Base-by-base conservation (phyloP, 30 jellyfish, hydroid and myxozoan species). In the Aurelia sp. region DNA sequence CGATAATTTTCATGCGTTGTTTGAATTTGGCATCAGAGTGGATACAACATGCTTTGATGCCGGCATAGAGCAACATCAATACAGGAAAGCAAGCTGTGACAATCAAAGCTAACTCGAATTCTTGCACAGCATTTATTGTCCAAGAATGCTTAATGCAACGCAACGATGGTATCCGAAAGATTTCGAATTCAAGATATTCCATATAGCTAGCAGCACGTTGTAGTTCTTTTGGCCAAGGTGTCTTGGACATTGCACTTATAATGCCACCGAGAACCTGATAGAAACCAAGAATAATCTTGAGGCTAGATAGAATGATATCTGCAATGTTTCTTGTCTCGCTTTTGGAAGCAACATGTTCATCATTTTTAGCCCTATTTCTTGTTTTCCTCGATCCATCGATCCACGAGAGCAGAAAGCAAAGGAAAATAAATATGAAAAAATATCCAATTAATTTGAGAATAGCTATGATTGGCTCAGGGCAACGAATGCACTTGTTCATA, bases 181-280 rank as follows among this genome's bases (percentile, higher is more conserved):
- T 76, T 74, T 75, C 72, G 27, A 86, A n/a, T 65, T 86, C 82
- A 61, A 86, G 52, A 38, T 72, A 75, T 10, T 64, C 80, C 31
- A 74, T 41, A 16, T 18, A 11, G 13, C 48, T 41, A 18, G 60
- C 67, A 8, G 87, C 55, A 10, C 19, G n/a, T 15, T 18, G 16
- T 68, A 86, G 1, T n/a, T 63, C 19, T n/a, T 66, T 58, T 0
- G 95, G 95, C 95, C 95, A 86, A 22, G 27, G 63, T 51, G 76
- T 67, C 40, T 30, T 13, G 41, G 84, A 31, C 27, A 86, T 63
- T 2, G 81, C 84, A 48, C 20, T 67, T 35, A 86, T 13, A 1
- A 75, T 50, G 10, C 72, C 80, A 13, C 57, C 8, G 19, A 86
- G 51, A 18, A 75, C 67, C 52, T 86, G 95, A 51, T 86, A 86